Evolutionary conservation across 1,140 invertebrate species (phyloP), one percentile per base, ranked within the genome.

Genomic region (Drosophila funebris): DNA sequence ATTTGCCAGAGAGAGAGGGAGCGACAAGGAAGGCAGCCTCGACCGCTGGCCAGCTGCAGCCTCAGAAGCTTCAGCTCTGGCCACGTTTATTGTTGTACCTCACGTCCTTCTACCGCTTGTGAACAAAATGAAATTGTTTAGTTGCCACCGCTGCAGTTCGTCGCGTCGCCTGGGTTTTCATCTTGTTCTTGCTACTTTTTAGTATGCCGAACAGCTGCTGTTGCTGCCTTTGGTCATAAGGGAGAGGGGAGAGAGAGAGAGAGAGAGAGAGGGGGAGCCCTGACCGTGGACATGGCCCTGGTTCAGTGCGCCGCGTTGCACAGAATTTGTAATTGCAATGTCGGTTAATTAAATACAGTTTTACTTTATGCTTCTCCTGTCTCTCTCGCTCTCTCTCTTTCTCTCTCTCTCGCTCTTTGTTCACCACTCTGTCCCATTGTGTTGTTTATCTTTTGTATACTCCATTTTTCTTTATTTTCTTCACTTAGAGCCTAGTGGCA

Each of bases 271-370:
- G 27, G 22, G 3, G 33, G 20, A 31, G 57, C 11, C 36, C 36
- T 27, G 57, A 50, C 52, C 41, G n/a, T 58, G 62, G 66, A 54
- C 57, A 50, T 29, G 36, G 60, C 37, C 39, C 46, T 29, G 56
- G 78, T 76, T 61, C 78, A 68, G 71, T 60, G 39, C 64, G 75
- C 75, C 70, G 78, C 78, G 81, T 70, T 87, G 81, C 78, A 90
- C 85, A 87, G 85, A 90, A 90, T 90, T 90, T 90, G 85, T 90
- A 90, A 90, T 90, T 90, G 85, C 85, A 85, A 90, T 90, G 85
- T 85, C 85, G 85, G 85, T 90, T 90, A 90, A 90, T 90, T 90
- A 90, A 90, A 90, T 90, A 90, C 87, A 87, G 87, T 90, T 90
- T 90, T 90, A 90, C 78, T 87, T 87, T 87, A 83, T 87, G 78